Conservation (phyloP, 1,140 invertebrate genomes). For the Drosophila fuyamai region DNA sequence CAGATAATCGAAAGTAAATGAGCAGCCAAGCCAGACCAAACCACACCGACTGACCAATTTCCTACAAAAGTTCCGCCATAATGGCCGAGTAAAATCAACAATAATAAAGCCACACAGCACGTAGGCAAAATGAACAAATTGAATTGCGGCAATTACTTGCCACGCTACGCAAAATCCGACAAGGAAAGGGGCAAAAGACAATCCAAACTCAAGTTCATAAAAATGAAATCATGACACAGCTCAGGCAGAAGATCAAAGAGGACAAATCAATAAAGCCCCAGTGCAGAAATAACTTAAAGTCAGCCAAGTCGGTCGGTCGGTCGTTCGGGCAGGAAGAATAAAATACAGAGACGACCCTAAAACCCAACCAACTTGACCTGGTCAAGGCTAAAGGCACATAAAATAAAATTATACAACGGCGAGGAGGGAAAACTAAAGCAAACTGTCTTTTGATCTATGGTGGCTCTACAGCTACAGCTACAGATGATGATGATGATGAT, state of each 20-base stretch:
- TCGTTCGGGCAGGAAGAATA: constrained; percentile 8
- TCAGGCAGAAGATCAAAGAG: constrained; percentile 81
- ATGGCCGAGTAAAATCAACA: constrained; percentile 42
- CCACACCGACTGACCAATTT: constrained; percentile 11
- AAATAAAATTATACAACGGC: constrained; percentile 76
- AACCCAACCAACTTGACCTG: constrained; percentile 72
- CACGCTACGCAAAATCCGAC: constrained; percentile 72
- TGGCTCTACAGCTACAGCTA: constrained; percentile 20
- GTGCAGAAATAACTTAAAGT: constrained; percentile 77
- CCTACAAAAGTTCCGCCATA: constrained; percentile 32
- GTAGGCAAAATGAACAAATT: constrained; percentile 76
- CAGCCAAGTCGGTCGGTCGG: constrained; percentile 47
- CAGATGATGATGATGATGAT: constrained; percentile 30
- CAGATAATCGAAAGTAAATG: constrained; percentile 43
- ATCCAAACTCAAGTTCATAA: constrained; percentile 80
- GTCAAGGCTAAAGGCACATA: constrained; percentile 82
- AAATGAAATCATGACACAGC: constrained; percentile 82
- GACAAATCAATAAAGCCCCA: constrained; percentile 79
- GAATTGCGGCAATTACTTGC: constrained; percentile 82
- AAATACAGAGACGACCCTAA: constrained; percentile 48
- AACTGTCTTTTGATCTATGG: constrained; percentile 83
- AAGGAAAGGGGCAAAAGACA: constrained; percentile 21
- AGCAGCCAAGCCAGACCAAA: constrained; percentile 14
- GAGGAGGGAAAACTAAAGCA: constrained; percentile 70
- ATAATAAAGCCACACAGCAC: constrained; percentile 66